Base-by-base conservation (phyloP, 2,888 invertebrate species). In the Harpalus rubripes region DNA sequence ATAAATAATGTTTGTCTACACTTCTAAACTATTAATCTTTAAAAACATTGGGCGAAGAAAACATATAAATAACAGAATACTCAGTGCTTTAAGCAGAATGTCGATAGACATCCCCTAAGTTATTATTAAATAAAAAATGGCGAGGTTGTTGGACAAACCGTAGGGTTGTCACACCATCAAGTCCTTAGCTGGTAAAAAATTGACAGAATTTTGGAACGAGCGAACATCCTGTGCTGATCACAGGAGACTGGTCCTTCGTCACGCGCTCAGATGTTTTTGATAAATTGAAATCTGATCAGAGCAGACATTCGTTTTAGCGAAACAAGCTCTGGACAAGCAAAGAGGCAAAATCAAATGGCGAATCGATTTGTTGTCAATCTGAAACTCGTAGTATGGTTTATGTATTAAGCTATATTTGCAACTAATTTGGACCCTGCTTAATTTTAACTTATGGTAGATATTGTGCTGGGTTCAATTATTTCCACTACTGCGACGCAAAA, bases 231-330 rank as follows among this genome's bases (percentile, higher is more conserved):
- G 22, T 44, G 52, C 56, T 74, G 44, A 74, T 74, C 74, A 22
- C 56, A 74, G 18, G 52, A 44, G 18, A 18, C 56, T 22, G 74
- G 74, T 74, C 74, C 74, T 74, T 74, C 74, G 56, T 74, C 74
- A 74, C 52, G 56, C 56, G 52, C 56, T 74, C 74, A 74, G 52
- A 74, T 74, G 74, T 74, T 74, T 68, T 74, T 74, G 74, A 74
- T 74, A 74, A 74, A 74, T 74, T 74, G 74, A 74, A 74, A 74
- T 74, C 74, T 74, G 74, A 74, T 74, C 52, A 52, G n/a, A 52
- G 41, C 26, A 74, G 74, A 74, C 74, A 74, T 18, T 74, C 74
- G 56, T 56, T 74, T 74, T 74, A 74, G 52, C 56, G 41, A 22
- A 74, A 74, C 68, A 68, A 68, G 68, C 68, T 68, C 68, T 74